Evolutionary conservation across 37 sponge, comb jelly and placozoan species (phyloP), one percentile per base, ranked within the genome.

Genomic region (Ianthella basta): DNA sequence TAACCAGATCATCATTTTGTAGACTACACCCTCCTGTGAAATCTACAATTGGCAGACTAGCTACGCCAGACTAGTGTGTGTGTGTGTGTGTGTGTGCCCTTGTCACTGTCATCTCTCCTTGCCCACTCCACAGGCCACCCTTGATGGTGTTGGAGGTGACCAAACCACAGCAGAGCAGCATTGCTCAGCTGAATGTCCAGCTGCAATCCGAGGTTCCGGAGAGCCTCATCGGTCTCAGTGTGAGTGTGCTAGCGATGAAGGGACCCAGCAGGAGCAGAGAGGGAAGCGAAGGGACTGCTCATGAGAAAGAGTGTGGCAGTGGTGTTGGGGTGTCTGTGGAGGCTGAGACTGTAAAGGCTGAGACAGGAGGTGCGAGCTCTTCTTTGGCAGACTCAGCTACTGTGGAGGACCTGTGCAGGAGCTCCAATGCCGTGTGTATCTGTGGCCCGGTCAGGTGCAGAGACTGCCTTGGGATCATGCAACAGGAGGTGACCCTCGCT

Each of bases 391-490:
- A 10, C 6, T 14, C 27, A 4, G 14, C 38, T 27, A 10, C 65
- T 0, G 38, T 37, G 29, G 24, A 30, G 16, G 41, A 24, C 20
- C 20, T 23, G 25, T 50, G 60, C 19, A 44, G 44, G 40, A 41
- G 24, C 0, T 35, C 50, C 60, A 44, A 64, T 20, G 18, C 39
- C n/a, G 35, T 25, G 57, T 33, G 34, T 54, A 56, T 91, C 60
- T 91, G 87, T 84, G 91, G 91, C 0, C 91, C 91, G 0, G 38
- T 91, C 29, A 54, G 20, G 32, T n/a, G 87, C 0, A 87, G 80
- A 38, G 73, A 69, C 1, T 82, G 82, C 23, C 65, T 91, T 13
- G 87, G 84, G 44, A 56, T 91, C 19, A 91, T 84, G 0, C 80
- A 68, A 40, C 80, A 83, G 16, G 82, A 83, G 15, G 21, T 83